Conservation (phyloP, 2,113 vertebrate species). For the Alouatta palliata region DNA sequence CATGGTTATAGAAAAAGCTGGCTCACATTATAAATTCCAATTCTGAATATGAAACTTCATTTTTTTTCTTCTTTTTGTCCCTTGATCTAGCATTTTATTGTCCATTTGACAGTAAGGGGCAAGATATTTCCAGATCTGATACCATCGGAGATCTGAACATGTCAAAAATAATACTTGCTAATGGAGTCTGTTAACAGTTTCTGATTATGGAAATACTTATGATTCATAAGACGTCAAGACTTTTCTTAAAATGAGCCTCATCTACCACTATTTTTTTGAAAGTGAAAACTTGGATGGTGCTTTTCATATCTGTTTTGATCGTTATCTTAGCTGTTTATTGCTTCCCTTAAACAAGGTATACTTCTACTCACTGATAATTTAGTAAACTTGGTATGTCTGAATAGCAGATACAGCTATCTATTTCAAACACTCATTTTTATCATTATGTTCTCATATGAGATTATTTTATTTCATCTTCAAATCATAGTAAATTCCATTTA, state of each 20-base stretch:
- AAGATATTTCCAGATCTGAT: constrained; percentile 68
- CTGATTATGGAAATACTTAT: constrained; percentile 72
- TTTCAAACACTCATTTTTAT: constrained; percentile 60
- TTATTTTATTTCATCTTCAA: constrained; percentile 66
- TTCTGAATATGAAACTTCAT: neutral
- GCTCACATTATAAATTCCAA: neutral
- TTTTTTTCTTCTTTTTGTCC: neutral
- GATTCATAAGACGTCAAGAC: constrained; percentile 70
- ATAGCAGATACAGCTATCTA: constrained; percentile 56
- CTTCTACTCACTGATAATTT: constrained; percentile 51
- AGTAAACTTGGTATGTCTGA: constrained; percentile 42
- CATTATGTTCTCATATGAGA: constrained; percentile 46
- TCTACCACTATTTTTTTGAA: constrained; percentile 72
- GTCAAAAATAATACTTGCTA: constrained; percentile 76
- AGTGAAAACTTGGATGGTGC: constrained; percentile 62
- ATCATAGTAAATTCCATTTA: constrained; percentile 47
- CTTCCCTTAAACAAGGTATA: constrained; percentile 59
- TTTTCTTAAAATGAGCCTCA: constrained; percentile 76
- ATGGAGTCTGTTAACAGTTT: constrained; percentile 59
- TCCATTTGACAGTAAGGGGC: constrained; percentile 40
- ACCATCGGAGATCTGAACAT: constrained; percentile 69
- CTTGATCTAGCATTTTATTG: constrained; percentile 50
- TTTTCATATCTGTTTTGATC: constrained; percentile 50
- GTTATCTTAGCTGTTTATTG: constrained; percentile 52
- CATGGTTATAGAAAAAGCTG: neutral